Base-by-base conservation (phyloP, 2,797 vertebrate species). In the Florisuga fusca region DNA sequence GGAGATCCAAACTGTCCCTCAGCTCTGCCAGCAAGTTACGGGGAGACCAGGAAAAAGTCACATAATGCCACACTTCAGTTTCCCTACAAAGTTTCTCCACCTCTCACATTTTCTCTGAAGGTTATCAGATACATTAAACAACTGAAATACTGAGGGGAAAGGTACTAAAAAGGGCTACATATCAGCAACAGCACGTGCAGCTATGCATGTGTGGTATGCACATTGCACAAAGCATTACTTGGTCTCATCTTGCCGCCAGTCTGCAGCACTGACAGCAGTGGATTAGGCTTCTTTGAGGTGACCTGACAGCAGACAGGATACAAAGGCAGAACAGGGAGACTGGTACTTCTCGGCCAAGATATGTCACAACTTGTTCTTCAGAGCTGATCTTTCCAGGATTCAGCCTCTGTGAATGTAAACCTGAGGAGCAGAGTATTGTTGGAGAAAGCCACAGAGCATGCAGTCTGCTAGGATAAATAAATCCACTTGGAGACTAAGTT, bases 321-420 rank as follows among this genome's bases (percentile, higher is more conserved):
- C 11, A 72, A 73, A 69, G 46, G 9, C 50, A 76, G 46, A n/a
- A 34, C 31, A 78, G 10, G 11, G 45, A 83, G 7, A 74, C 34
- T 69, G 69, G 21, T 21, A 61, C 34, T 63, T 81, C 66, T 91
- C 87, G 51, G 20, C 57, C 0, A 1, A 81, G 55, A 41, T 83
- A 43, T 31, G 20, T 84, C 73, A 78, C 62, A 89, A 68, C 12
- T 31, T 50, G 77, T 59, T 84, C 57, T 88, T 94, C 66, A 79
- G 48, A 91, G 72, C 7, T 26, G 68, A 86, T 93, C 38, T 90
- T 93, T 94, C 83, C 76, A 95, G 55, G 66, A 62, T 91, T 93
- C 68, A 72, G 38, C 22, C 20, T 41, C 59, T 82, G 57, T 74
- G 63, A 94, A 88, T 87, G 80, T 90, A 90, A 94, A 95, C 67